These are phyloP conservation scores for Leptopilina clavipes DNA, from an alignment of 1,140 invertebrate genomes.

Conservation along the genomic window DNA sequence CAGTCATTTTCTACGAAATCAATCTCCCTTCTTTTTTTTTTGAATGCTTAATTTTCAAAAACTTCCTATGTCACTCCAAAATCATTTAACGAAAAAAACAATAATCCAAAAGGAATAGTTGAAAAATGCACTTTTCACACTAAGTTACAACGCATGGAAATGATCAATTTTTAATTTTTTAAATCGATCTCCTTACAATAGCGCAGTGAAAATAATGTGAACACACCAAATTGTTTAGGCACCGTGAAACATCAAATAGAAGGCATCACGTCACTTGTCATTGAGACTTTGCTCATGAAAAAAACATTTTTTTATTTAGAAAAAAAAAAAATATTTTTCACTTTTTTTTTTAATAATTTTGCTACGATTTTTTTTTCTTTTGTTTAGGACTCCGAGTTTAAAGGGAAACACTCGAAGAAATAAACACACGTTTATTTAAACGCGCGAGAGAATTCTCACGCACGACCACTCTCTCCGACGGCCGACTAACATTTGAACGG, in stretches of 20 bases:
- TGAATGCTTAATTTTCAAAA: neutral
- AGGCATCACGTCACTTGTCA: constrained; percentile 16
- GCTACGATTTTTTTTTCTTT: constrained; percentile 21
- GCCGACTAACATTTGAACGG: constrained; percentile 64
- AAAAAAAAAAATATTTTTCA: neutral
- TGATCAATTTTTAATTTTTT: too few relatives aligned
- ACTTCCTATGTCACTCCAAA: neutral
- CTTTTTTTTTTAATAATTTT: too few relatives aligned
- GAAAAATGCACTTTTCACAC: neutral
- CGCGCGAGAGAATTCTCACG: constrained; percentile 36
- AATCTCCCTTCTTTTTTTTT: neutral
- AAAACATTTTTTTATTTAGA: neutral
- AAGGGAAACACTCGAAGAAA: neutral
- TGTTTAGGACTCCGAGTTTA: neutral
- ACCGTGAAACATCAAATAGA: neutral
- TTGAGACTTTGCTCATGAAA: constrained; percentile 1
- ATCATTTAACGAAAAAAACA: neutral
- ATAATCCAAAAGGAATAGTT: neutral
- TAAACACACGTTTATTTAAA: constrained; percentile 22
- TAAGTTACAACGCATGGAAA: neutral
- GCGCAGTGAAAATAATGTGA: too few relatives aligned
- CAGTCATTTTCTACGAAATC: constrained; percentile 63
- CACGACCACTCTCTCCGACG: constrained; percentile 58
- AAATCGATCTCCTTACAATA: too few relatives aligned
- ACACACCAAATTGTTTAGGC: neutral